phyloP scores from a whole-genome alignment of 2,797 vertebrate genomes.

The Pipistrellus pygmaeus region DNA sequence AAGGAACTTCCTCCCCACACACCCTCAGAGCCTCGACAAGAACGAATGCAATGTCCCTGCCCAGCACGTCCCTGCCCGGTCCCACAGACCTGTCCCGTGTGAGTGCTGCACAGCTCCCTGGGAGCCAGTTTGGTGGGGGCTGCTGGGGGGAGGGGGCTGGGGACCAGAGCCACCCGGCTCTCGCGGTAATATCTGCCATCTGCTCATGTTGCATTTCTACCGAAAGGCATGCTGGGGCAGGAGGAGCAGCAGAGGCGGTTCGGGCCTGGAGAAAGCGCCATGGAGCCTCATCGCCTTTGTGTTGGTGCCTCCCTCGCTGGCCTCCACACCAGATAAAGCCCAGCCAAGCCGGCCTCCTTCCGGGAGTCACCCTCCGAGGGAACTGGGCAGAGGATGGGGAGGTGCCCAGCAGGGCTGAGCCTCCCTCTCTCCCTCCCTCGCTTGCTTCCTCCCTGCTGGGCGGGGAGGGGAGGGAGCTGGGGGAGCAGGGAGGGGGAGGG shows the following conservation, averaged over 20 bases:
- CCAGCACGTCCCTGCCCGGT: constrained; percentile 27
- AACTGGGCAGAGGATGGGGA: not conserved
- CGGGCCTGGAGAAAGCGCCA: constrained; percentile 66
- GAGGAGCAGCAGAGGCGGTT: constrained; percentile 51
- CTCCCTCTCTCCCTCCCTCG: not conserved
- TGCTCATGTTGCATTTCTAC: constrained; percentile 77
- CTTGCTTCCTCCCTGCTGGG: not conserved
- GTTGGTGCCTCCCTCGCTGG: not conserved
- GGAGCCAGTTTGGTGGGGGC: not conserved
- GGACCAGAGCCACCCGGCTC: constrained; percentile 57
- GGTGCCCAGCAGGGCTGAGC: not conserved
- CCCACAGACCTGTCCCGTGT: constrained; percentile 69
- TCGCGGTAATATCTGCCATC: constrained; percentile 80
- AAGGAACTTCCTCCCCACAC: not conserved
- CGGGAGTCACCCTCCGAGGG: not conserved
- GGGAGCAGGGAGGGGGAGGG: not conserved
- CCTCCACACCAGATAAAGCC: not conserved
- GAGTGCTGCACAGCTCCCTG: constrained; percentile 55
- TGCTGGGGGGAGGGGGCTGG: not conserved
- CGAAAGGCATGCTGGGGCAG: constrained; percentile 52
- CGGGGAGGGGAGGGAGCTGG: not conserved
- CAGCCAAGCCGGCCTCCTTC: constrained; percentile 15
- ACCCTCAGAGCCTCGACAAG: not conserved
- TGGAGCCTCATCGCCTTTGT: constrained; percentile 28
- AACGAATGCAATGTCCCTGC: not conserved